Percentiles rank a stretch among this genome's conserved stretches.
Conservation (phyloP, 1,140 invertebrate species). For the Belonocnema kinseyi region DNA sequence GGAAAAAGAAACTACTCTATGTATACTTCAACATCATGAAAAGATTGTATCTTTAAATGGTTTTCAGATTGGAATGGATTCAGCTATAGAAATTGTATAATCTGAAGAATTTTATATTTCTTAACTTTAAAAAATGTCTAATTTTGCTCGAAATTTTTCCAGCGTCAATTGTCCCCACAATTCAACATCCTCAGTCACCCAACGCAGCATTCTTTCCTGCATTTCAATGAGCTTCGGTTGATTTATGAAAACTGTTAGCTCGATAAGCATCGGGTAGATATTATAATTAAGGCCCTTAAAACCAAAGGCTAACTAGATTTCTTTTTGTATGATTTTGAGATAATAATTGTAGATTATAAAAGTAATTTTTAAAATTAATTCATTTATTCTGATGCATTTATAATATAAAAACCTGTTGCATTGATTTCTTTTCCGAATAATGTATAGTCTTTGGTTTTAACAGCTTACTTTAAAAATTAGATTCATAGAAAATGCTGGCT, state of each 20-base stretch:
- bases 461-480: conserved; percentile 8
- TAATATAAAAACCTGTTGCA: too few relatives aligned
- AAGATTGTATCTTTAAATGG: too few relatives aligned
- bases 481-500: conserved; percentile 15
- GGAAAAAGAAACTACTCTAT: too few relatives aligned
- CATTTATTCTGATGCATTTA: neutral
- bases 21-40: too few relatives aligned
- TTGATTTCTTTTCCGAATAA: too few relatives aligned
- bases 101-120: conserved; percentile 36
- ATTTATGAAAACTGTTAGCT: neutral
- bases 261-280: conserved; percentile 21
- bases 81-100: neutral
- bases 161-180: conserved; percentile 55
- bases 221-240: conserved; percentile 72
- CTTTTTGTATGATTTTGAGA: neutral
- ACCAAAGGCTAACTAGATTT: neutral
- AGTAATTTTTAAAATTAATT: neutral
- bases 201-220: conserved; percentile 70
- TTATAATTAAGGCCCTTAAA: conserved; percentile 42
- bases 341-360: neutral
- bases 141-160: conserved; percentile 53
- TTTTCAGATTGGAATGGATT: neutral
- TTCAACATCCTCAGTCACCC: conserved; percentile 55
- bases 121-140: conserved; percentile 20
- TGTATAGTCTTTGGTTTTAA: conserved; percentile 15